Base-by-base conservation (phyloP, 2,797 vertebrate genomes). In the Artibeus jamaicensis region DNA sequence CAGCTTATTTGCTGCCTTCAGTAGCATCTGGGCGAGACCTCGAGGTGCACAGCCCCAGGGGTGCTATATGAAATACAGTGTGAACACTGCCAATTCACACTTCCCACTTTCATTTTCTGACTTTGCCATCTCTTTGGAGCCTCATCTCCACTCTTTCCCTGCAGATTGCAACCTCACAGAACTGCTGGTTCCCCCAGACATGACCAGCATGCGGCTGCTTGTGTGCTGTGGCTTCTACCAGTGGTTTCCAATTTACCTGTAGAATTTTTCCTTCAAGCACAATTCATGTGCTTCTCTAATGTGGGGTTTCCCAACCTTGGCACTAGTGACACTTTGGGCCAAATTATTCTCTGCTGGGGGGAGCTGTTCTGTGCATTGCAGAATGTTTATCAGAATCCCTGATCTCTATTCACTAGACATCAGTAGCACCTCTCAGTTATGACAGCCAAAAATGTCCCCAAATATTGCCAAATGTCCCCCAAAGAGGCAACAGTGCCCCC, bases 241-340 rank as follows among this genome's bases (percentile, higher is more conserved):
- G n/a, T 57, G 48, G n/a, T 86, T 81, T 90, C 67, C 65, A 14
- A 59, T 37, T 86, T 68, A 57, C 48, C 57, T 39, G 10, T 19
- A 74, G 29, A 93, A 81, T 67, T 22, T 32, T 34, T 67, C 74
- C n/a, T 86, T 73, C 22, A 67, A 42, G 34, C n/a, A 74, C 73
- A 81, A n/a, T 65, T 55, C 32, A 15, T n/a, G 26, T n/a, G 19
- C 19, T 21, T 90, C 8, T 46, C 24, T 37, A 62, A 70, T 2
- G 10, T 22, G 2, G 4, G 18, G 15, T 10, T 44, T 76, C 16
- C 78, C 11, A n/a, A 7, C 29, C 44, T 86, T 7, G 22, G 65
- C 18, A 42, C 34, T 21, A 3, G 29, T 57, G 53, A 67, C 34
- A 34, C 67, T 81, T 22, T 22, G 16, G 22, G 9, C 14, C 21